phyloP scores from a whole-genome alignment of 2,797 vertebrate genomes.

The Otolemur crassicaudatus region DNA sequence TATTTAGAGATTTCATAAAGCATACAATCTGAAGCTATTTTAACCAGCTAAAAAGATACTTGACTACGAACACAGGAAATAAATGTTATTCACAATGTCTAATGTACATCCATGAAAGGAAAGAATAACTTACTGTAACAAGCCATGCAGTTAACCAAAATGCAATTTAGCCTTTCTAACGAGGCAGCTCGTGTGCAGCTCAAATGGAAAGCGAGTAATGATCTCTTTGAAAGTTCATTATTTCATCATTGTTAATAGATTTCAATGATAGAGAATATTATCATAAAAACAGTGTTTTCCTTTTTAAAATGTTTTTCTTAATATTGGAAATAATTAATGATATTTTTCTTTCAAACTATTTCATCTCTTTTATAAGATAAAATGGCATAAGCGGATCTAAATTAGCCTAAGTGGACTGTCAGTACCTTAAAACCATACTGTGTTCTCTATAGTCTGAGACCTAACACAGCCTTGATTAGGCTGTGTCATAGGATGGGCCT shows the following conservation, averaged over 20 bases:
- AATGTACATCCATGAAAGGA: background rate
- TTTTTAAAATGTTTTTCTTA: background rate
- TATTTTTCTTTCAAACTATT: background rate
- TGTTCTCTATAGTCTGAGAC: background rate
- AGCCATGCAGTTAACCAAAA: constrained; percentile 7
- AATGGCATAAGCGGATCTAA: background rate
- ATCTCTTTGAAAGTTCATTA: background rate
- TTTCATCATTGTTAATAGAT: background rate
- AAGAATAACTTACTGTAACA: background rate
- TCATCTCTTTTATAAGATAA: background rate
- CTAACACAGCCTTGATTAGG: background rate
- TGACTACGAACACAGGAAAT: constrained; percentile 22
- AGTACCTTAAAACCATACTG: background rate
- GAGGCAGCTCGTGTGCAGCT: constrained; percentile 13
- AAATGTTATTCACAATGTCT: constrained; percentile 55
- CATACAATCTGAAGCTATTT: constrained; percentile 44
- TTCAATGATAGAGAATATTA: background rate
- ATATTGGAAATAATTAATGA: background rate
- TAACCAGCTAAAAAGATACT: constrained; percentile 68
- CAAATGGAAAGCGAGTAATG: background rate
- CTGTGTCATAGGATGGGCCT: background rate
- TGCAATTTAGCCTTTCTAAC: constrained; percentile 52
- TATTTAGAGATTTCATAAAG: constrained; percentile 70
- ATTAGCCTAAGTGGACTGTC: background rate
- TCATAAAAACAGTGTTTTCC: background rate